Evolutionary conservation across 35 echinoderm and acorn worm species (phyloP).

Genomic region (Diadema setosum): DNA sequence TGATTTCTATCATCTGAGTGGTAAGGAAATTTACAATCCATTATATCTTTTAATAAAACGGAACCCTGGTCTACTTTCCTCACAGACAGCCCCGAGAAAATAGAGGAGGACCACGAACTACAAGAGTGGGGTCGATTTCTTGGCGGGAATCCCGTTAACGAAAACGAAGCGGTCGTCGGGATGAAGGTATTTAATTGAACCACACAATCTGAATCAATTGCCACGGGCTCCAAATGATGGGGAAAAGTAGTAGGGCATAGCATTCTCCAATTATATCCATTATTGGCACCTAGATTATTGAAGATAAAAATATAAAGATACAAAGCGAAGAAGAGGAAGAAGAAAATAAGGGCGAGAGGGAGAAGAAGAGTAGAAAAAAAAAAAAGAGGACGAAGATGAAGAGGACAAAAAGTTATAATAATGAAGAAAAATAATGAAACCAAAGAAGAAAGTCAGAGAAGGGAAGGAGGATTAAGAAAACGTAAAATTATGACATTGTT

Average conservation of each 20-base stretch:
- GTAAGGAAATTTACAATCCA: no score
- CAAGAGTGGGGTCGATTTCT: conserved; percentile 49
- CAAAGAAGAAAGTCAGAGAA: no score
- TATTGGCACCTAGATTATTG: neutral
- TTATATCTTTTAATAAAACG: no score
- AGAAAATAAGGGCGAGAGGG: neutral
- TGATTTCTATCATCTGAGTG: no score
- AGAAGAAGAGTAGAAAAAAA: no score
- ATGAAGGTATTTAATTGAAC: neutral
- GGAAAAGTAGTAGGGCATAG: neutral
- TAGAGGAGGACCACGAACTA: conserved; percentile 48
- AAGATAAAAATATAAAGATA: neutral
- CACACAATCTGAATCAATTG: neutral
- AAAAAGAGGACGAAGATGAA: no score
- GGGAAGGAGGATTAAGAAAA: no score
- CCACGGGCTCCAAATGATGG: neutral
- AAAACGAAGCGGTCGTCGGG: neutral
- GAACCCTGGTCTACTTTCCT: no score
- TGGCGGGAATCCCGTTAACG: neutral
- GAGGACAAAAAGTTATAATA: no score
- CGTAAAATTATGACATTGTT: no score
- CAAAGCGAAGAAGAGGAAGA: neutral
- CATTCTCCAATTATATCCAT: neutral
- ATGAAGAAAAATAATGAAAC: no score
- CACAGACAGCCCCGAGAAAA: neutral